Evolutionary conservation across 92 coral and sea anemone species (phyloP), one percentile per base, ranked within the genome.

Genomic region (Muricea muricata): DNA sequence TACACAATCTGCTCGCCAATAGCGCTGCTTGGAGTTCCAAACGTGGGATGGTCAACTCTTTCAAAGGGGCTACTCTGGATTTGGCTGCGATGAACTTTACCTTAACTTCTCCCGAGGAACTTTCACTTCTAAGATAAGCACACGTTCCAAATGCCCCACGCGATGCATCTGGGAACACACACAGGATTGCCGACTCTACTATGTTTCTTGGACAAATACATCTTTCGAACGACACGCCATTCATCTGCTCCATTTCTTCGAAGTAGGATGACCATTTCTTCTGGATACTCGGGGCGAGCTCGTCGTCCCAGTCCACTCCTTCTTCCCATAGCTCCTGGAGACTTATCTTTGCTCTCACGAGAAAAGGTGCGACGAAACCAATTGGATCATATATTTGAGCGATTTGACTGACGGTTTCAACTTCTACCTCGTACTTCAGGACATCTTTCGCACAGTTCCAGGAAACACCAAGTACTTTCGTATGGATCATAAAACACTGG

Each of bases 81-180:
- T 85, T 85, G 24, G 89, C 92, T 60, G 92, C 79, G 34, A 89
- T 60, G 18, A 89, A 80, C 55, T 33, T 89, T 33, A 70, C 77
- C 15, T 33, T 33, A 39, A 70, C 52, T 6, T 70, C 56, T n/a
- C n/a, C n/a, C n/a, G n/a, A n/a, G n/a, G n/a, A n/a, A n/a, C n/a
- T n/a, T n/a, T n/a, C n/a, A n/a, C n/a, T n/a, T n/a, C n/a, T n/a
- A n/a, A n/a, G n/a, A n/a, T n/a, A n/a, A n/a, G n/a, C n/a, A n/a
- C n/a, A n/a, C n/a, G n/a, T n/a, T n/a, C n/a, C n/a, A n/a, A n/a
- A n/a, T n/a, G n/a, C n/a, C n/a, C n/a, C n/a, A n/a, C n/a, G n/a
- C n/a, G n/a, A n/a, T n/a, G n/a, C n/a, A n/a, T n/a, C n/a, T n/a
- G n/a, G n/a, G n/a, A n/a, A n/a, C n/a, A n/a, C n/a, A n/a, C n/a